Percentiles rank a stretch among this genome's conserved stretches.
phyloP scores from a whole-genome alignment of 2,797 vertebrate genomes.

The Delichon dasypus region DNA sequence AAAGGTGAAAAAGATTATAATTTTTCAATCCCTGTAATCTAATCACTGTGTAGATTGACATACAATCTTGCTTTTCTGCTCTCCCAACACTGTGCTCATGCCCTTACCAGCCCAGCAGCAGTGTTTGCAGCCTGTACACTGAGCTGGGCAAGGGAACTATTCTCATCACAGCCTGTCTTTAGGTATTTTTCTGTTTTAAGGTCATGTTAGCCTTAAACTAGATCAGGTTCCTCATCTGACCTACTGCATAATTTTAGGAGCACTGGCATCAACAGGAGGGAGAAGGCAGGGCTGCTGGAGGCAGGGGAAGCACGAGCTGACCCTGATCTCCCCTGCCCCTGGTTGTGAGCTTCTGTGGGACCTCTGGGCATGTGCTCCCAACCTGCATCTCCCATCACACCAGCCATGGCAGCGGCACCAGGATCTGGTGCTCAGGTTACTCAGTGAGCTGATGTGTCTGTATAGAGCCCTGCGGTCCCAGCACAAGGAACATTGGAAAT shows the following conservation, averaged over 20 bases:
- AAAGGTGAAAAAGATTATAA: neutral
- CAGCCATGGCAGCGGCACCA: accelerated
- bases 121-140: neutral
- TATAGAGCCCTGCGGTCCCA: accelerated
- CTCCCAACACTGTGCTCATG: neutral
- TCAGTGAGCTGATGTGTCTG: accelerated
- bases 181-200: neutral
- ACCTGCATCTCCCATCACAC: accelerated
- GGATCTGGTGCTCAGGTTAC: neutral
- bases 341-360: neutral
- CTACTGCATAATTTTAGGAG: neutral
- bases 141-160: neutral
- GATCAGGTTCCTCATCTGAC: neutral
- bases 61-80: neutral
- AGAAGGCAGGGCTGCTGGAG: neutral
- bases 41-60: neutral
- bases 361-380: accelerated
- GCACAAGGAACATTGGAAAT: neutral
- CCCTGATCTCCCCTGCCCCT: neutral
- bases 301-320: neutral
- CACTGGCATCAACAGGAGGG: neutral
- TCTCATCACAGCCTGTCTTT: accelerated
- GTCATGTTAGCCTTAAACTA: neutral
- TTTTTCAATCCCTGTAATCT: neutral
- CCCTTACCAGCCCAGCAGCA: neutral